Evolutionary conservation across 2,113 vertebrate species (phyloP).

Genomic region (Phalacrocorax aristotelis): DNA sequence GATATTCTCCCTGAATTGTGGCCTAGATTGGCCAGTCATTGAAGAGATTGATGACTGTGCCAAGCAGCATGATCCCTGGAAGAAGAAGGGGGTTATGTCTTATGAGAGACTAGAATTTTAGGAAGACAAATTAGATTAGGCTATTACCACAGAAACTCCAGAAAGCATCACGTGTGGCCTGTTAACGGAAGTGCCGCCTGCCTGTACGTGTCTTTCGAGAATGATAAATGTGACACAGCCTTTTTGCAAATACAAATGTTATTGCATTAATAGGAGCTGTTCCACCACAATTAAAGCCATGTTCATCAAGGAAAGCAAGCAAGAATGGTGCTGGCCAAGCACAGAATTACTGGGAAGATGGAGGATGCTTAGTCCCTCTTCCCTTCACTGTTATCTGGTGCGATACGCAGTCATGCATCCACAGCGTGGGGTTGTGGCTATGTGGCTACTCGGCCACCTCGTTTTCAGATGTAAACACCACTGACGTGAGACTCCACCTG

Average conservation of each 20-base stretch:
- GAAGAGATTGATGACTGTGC: not conserved
- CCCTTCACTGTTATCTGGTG: not conserved
- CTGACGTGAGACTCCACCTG: not conserved
- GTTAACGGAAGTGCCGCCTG: not conserved
- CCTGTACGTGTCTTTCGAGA: not conserved
- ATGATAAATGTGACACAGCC: not conserved
- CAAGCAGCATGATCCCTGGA: not conserved
- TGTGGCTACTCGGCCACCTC: not conserved
- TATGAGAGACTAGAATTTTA: not conserved
- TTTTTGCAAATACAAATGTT: not conserved
- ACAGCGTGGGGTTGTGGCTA: accelerated
- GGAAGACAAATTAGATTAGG: constrained; percentile 10
- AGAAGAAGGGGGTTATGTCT: not conserved
- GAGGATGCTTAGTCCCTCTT: not conserved
- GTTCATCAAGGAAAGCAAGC: not conserved
- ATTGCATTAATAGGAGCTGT: not conserved
- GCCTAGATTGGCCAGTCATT: not conserved
- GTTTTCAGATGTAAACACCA: not conserved
- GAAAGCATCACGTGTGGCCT: constrained; percentile 1
- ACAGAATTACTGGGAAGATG: not conserved
- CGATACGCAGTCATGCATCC: accelerated
- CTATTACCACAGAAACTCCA: not conserved
- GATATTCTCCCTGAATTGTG: not conserved
- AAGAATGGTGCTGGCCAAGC: not conserved
- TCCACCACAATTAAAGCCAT: not conserved